Evolutionary conservation across 2,113 vertebrate genomes (phyloP).

Genomic region (human (Homo sapiens)): DNA sequence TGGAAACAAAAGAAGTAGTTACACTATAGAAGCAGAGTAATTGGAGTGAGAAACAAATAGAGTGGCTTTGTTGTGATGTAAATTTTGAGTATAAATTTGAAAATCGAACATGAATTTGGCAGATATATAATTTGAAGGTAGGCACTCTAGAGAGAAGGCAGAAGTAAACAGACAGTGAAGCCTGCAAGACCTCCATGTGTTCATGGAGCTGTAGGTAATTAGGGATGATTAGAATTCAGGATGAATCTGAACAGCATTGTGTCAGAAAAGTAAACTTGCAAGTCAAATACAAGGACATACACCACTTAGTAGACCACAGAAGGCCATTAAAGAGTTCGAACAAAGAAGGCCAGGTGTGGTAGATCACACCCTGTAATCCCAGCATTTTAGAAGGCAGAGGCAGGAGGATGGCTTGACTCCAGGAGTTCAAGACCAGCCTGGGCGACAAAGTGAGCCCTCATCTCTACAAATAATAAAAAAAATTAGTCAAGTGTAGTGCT

Average conservation of each 20-base stretch:
- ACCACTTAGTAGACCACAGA: not conserved
- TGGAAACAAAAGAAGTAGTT: not conserved
- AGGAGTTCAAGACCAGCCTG: too few species aligned
- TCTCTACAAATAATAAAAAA: too few species aligned
- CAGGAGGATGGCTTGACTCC: too few species aligned
- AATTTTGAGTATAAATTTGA: not conserved
- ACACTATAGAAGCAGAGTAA: not conserved
- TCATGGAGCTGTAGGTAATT: not conserved
- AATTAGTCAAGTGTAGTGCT: too few species aligned
- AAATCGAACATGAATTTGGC: slow-evolving; percentile 6
- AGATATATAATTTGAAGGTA: not conserved
- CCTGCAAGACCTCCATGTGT: not conserved
- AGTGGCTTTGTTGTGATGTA: not conserved
- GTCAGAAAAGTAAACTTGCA: not conserved
- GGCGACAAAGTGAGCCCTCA: too few species aligned
- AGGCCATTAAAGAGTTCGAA: not conserved
- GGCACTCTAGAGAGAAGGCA: not conserved
- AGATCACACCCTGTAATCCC: too few species aligned
- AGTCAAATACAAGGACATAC: not conserved
- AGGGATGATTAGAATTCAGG: not conserved
- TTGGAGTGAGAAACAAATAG: not conserved
- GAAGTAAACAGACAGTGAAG: not conserved
- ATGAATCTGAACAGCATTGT: not conserved
- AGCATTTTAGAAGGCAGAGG: too few species aligned
- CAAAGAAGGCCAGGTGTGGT: too few species aligned